These are phyloP conservation scores for Drosophila novamexicana DNA, from an alignment of 1,140 invertebrate species.

Conservation along the genomic window DNA sequence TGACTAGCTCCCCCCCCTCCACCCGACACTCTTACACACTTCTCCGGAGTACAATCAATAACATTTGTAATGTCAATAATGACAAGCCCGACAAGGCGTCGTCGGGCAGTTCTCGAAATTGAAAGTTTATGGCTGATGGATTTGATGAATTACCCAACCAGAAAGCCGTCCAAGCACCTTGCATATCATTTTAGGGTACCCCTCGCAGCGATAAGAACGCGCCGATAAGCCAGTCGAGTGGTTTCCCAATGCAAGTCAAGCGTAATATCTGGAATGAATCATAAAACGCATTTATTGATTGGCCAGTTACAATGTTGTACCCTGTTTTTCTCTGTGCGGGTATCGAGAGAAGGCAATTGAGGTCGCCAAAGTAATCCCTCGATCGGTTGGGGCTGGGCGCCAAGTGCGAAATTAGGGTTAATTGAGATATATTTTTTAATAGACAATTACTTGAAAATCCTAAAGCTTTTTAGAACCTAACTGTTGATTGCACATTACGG, in stretches of 20 bases:
- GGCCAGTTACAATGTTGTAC: slow-evolving; percentile 13
- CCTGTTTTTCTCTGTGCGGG: neutral
- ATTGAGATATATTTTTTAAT: slow-evolving; percentile 37
- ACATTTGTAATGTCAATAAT: slow-evolving; percentile 82
- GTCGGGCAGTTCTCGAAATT: slow-evolving; percentile 32
- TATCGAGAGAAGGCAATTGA: slow-evolving; percentile 42
- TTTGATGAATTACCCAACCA: slow-evolving; percentile 66
- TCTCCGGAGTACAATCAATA: slow-evolving; percentile 64
- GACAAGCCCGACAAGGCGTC: slow-evolving; percentile 52
- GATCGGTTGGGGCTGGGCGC: slow-evolving; percentile 32
- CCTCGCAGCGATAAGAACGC: slow-evolving; percentile 20
- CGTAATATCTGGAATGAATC: slow-evolving; percentile 52
- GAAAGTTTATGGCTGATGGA: slow-evolving; percentile 56
- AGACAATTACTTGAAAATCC: neutral
- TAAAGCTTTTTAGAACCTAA: neutral
- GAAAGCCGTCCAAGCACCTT: slow-evolving; percentile 56
- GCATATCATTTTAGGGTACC: slow-evolving; percentile 57
- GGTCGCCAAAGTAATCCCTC: slow-evolving; percentile 33
- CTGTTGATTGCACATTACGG: neutral
- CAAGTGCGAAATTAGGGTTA: slow-evolving; percentile 68
- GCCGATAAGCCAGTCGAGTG: slow-evolving; percentile 31
- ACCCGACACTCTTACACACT: neutral
- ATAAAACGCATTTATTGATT: slow-evolving; percentile 62
- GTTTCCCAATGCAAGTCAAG: slow-evolving; percentile 39
- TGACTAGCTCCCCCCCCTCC: neutral